Evolutionary conservation across 2,113 vertebrate genomes (phyloP).

Genomic region (Orcinus orca): DNA sequence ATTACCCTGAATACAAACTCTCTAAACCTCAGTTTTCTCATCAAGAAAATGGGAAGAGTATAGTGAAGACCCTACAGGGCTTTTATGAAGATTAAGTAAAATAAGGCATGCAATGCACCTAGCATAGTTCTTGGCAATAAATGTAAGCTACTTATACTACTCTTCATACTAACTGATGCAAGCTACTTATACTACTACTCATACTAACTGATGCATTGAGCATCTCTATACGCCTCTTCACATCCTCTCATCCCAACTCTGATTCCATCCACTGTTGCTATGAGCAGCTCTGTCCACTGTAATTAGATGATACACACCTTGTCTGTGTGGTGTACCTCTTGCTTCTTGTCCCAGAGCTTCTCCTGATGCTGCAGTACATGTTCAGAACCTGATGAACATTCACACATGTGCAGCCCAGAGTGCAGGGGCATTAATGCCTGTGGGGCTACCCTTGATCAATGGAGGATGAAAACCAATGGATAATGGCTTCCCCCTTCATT

Average conservation of each 20-base stretch:
- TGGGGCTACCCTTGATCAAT: neutral
- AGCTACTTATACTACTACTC: neutral
- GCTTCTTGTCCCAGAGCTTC: neutral
- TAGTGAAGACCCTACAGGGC: neutral
- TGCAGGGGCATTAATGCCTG: neutral
- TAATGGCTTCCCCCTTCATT: neutral
- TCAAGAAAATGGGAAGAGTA: conserved; percentile 25
- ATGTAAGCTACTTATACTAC: neutral
- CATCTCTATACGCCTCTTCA: neutral
- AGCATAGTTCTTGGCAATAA: neutral
- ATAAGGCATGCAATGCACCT: neutral
- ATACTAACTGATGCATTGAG: neutral
- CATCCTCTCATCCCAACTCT: neutral
- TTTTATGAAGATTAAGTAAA: neutral
- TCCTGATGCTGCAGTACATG: neutral
- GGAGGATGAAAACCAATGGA: neutral
- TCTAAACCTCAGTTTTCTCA: conserved; percentile 8
- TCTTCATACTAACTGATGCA: neutral
- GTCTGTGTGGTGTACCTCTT: neutral
- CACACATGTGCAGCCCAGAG: neutral
- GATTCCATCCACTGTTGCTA: neutral
- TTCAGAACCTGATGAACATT: neutral
- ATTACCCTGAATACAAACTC: neutral
- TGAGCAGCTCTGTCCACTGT: neutral
- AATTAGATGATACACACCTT: neutral